Evolutionary conservation across 2,797 vertebrate species (phyloP).

Genomic region (Bucorvus abyssinicus): DNA sequence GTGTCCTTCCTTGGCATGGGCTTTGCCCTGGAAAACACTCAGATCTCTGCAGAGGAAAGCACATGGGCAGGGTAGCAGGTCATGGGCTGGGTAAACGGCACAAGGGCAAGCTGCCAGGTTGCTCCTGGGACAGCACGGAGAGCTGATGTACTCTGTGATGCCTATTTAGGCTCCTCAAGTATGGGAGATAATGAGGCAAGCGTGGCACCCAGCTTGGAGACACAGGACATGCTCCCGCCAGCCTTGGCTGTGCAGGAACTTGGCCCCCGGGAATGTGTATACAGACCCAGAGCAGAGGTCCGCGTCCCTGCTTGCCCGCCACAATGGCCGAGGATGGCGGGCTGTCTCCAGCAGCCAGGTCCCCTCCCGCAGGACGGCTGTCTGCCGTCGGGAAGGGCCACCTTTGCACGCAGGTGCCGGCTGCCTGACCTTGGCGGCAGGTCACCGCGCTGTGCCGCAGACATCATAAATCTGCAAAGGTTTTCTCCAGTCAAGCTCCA

Average conservation of each 20-base stretch:
- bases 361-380: background rate
- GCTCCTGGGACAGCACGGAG: background rate
- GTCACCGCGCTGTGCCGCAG: background rate
- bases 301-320: background rate
- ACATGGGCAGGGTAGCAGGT: background rate
- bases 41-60: background rate
- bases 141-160: background rate
- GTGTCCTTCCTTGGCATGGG: background rate
- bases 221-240: background rate
- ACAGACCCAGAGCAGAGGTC: background rate
- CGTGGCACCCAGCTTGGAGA: background rate
- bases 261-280: fast-evolving
- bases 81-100: background rate
- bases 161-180: background rate
- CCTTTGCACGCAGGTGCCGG: background rate
- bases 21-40: background rate
- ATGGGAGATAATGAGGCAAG: fast-evolving
- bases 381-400: background rate
- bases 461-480: conserved; percentile 20
- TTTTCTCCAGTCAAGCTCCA: conserved; percentile 21
- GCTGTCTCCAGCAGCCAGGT: background rate
- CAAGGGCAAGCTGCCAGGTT: background rate
- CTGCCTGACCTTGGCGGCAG: background rate
- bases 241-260: fast-evolving
- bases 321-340: background rate